phyloP scores from a whole-genome alignment of 2,888 invertebrate genomes.

The Caradrina clavipalpis region DNA sequence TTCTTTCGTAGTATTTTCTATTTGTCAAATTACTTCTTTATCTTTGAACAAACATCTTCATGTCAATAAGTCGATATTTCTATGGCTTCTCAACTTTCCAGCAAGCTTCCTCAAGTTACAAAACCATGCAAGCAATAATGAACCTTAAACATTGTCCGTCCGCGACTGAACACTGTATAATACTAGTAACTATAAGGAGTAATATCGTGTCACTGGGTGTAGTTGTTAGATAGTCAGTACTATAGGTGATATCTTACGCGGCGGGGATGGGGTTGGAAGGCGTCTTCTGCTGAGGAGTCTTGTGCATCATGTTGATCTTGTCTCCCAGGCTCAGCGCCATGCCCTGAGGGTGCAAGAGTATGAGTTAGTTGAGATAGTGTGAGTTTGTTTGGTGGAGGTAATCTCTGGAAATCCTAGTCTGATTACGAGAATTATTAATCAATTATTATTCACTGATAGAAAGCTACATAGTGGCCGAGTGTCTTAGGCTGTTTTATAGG shows the following conservation, averaged over 20 bases:
- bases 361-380: background rate
- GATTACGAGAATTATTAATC: too few species aligned
- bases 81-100: background rate
- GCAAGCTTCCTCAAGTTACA: background rate
- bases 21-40: background rate
- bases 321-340: constrained; percentile 99
- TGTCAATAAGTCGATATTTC: background rate
- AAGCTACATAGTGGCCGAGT: too few species aligned
- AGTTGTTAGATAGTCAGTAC: constrained; percentile 52
- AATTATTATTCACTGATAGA: too few species aligned
- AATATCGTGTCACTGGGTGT: constrained; percentile 54
- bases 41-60: background rate
- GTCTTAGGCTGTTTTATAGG: too few species aligned
- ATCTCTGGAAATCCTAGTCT: too few species aligned
- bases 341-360: constrained; percentile 91
- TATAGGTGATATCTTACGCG: constrained; percentile 69
- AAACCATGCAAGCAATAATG: constrained; percentile 31
- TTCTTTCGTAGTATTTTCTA: background rate
- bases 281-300: constrained; percentile 90
- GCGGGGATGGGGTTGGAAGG: constrained; percentile 73
- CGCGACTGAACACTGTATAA: constrained; percentile 4
- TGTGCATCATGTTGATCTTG: constrained; percentile 98
- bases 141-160: constrained; percentile 6
- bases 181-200: constrained; percentile 23
- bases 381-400: too few species aligned